Percentiles rank a stretch among this genome's conserved stretches.
Conservation (phyloP, 2,888 invertebrate species). For the Dryobotodes eremita region DNA sequence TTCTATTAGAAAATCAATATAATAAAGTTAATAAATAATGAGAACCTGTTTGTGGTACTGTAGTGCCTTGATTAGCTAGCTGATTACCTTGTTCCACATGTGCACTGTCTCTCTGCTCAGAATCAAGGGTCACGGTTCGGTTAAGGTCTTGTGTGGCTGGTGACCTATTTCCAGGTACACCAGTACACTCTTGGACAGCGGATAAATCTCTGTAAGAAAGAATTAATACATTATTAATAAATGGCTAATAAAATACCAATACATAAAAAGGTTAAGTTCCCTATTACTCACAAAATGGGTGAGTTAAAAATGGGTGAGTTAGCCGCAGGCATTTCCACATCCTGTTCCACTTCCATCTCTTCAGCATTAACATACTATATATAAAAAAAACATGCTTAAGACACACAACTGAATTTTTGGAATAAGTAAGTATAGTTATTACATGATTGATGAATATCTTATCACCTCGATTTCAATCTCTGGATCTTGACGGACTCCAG, state of each 20-base stretch:
- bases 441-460: too few relatives aligned
- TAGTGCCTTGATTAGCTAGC: background rate
- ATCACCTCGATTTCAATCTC: background rate
- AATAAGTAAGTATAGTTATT: too few relatives aligned
- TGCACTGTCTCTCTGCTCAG: background rate
- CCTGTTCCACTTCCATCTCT: background rate
- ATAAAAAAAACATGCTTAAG: constrained; percentile 6
- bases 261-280: too few relatives aligned
- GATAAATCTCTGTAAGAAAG: background rate
- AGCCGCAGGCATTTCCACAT: background rate
- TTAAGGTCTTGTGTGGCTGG: background rate
- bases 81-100: background rate
- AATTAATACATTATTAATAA: background rate
- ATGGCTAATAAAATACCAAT: background rate
- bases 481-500: background rate
- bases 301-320: background rate
- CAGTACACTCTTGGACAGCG: background rate
- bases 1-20: too few relatives aligned
- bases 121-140: background rate
- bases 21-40: too few relatives aligned
- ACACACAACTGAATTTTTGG: background rate
- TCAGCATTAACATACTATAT: too few relatives aligned
- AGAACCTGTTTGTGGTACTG: too few relatives aligned
- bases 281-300: too few relatives aligned
- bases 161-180: background rate